Evolutionary conservation across 2,888 invertebrate genomes (phyloP).

Genomic region (Chromoteleia sp.): DNA sequence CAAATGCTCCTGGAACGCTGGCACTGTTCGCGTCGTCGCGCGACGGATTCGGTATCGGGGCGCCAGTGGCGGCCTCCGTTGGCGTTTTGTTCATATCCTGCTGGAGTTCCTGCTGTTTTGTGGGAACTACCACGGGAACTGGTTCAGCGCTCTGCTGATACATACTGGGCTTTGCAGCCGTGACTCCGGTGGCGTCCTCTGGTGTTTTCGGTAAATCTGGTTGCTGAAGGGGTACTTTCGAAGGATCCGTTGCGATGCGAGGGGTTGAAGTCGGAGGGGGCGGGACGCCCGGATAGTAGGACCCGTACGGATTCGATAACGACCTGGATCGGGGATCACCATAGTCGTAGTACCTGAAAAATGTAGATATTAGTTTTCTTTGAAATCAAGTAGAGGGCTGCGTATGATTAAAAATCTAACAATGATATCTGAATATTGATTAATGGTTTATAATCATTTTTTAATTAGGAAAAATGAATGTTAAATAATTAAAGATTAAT

Average conservation of each 20-base stretch:
- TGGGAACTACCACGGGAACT: conserved; percentile 17
- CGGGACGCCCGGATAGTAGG: conserved; percentile 79
- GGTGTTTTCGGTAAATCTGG: conserved; percentile 69
- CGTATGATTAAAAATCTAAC: too few relatives aligned
- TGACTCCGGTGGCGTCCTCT: conserved; percentile 26
- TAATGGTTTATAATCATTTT: too few relatives aligned
- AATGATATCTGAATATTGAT: too few relatives aligned
- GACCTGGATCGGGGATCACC: conserved; percentile 78
- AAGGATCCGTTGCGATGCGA: conserved; percentile 71
- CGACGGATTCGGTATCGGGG: conserved; percentile 16
- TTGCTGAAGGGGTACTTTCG: conserved; percentile 59
- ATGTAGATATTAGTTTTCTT: not conserved
- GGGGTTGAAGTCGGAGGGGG: conserved; percentile 75
- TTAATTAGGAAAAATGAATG: too few relatives aligned
- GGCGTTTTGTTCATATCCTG: conserved; percentile 34
- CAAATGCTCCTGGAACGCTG: conserved; percentile 81
- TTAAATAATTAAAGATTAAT: too few relatives aligned
- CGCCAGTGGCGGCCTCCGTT: conserved; percentile 54
- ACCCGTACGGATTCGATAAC: conserved; percentile 79
- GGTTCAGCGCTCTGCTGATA: conserved; percentile 36
- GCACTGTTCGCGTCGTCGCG: conserved; percentile 75
- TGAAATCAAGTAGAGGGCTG: too few relatives aligned
- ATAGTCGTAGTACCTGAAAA: conserved; percentile 80
- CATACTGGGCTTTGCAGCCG: conserved; percentile 10
- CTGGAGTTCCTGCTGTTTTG: conserved; percentile 50